phyloP scores from a whole-genome alignment of 2,797 vertebrate species.

The Sciaenops ocellatus region DNA sequence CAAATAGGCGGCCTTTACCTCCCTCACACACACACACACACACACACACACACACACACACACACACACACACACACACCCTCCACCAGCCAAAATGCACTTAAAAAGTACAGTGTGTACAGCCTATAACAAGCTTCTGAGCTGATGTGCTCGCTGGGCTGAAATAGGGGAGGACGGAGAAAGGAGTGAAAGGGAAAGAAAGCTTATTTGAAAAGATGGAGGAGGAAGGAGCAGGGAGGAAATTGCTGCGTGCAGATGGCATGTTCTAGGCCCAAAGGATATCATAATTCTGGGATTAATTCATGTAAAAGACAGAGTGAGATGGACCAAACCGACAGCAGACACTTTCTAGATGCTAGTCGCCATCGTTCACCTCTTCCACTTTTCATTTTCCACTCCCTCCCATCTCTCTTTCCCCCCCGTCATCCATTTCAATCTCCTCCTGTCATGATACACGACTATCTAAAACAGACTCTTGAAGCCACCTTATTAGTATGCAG shows the following conservation, averaged over 20 bases:
- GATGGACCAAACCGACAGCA: slow-evolving; percentile 38
- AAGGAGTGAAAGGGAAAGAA: slow-evolving; percentile 24
- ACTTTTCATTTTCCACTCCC: slow-evolving; percentile 8
- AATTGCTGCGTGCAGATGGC: slow-evolving; percentile 74
- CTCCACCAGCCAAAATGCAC: slow-evolving; percentile 28
- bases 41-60: too few species aligned
- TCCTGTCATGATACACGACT: slow-evolving; percentile 43
- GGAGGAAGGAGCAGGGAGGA: slow-evolving; percentile 46
- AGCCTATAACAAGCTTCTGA: slow-evolving; percentile 29
- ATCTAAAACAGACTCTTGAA: slow-evolving; percentile 65
- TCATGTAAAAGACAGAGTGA: slow-evolving; percentile 65
- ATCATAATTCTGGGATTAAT: slow-evolving; percentile 74
- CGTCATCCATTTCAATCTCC: slow-evolving; percentile 32
- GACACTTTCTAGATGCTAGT: neutral
- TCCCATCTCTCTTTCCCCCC: neutral
- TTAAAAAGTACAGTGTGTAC: slow-evolving; percentile 49
- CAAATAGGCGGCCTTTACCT: slow-evolving; percentile 36
- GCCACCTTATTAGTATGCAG: slow-evolving; percentile 69
- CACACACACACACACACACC: slow-evolving; percentile 13
- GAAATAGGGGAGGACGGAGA: slow-evolving; percentile 20
- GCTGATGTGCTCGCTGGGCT: slow-evolving; percentile 37
- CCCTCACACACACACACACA: neutral
- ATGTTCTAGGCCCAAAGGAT: slow-evolving; percentile 66
- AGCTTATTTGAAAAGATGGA: slow-evolving; percentile 44
- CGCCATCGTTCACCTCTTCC: neutral